These are phyloP conservation scores for Halesus radiatus DNA, from an alignment of 1,140 invertebrate species.

Conservation along the genomic window DNA sequence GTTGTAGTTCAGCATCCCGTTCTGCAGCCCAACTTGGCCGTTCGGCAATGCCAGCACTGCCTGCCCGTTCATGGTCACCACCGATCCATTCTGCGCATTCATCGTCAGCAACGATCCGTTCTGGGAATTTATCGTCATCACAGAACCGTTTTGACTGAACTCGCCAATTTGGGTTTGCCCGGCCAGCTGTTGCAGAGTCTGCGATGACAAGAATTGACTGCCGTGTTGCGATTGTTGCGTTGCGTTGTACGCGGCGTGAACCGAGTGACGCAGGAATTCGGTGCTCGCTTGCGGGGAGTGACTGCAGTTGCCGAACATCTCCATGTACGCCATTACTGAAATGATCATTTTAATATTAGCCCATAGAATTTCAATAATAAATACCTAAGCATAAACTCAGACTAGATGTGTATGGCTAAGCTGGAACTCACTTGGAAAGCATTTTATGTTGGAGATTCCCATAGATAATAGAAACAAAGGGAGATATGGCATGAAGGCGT, in stretches of 20 bases:
- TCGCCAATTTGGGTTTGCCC: slow-evolving; percentile 16
- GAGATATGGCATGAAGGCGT: too few species aligned
- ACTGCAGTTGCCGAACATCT: slow-evolving; percentile 92
- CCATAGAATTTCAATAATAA: too few species aligned
- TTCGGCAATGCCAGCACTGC: not conserved
- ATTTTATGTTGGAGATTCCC: too few species aligned
- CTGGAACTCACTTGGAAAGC: too few species aligned
- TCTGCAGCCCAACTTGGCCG: not conserved
- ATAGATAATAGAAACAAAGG: too few species aligned
- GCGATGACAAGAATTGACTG: slow-evolving; percentile 57
- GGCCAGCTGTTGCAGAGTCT: slow-evolving; percentile 44
- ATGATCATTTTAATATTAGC: slow-evolving; percentile 50
- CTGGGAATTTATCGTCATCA: slow-evolving; percentile 3
- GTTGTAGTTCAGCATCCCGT: slow-evolving; percentile 32
- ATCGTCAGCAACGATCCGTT: not conserved
- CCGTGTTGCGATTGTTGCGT: slow-evolving; percentile 61
- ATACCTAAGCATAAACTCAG: too few species aligned
- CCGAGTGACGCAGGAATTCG: slow-evolving; percentile 86
- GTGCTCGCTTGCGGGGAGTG: slow-evolving; percentile 74
- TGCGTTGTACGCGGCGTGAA: slow-evolving; percentile 84
- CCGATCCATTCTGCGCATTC: not conserved
- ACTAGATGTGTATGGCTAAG: too few species aligned
- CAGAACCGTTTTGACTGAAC: not conserved
- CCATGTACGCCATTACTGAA: slow-evolving; percentile 95
- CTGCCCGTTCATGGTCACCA: slow-evolving; percentile 45